These are phyloP conservation scores for Lasioglossum oenotherae DNA, from an alignment of 2,888 invertebrate species.

Conservation along the genomic window DNA sequence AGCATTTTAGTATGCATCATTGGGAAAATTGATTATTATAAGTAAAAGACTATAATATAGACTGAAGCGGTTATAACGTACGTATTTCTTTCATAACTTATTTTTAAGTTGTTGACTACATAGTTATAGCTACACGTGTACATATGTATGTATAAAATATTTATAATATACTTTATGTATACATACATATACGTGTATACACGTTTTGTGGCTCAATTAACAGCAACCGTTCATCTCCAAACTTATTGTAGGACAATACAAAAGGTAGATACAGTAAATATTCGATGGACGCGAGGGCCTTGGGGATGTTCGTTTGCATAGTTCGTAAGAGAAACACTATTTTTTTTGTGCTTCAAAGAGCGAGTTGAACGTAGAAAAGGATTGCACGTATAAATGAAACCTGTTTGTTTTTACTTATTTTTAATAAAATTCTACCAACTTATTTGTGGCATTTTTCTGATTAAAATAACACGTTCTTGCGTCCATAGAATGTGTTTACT, in stretches of 20 bases:
- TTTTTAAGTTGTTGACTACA: constrained; percentile 40
- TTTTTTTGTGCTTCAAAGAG: no score
- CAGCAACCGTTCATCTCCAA: constrained; percentile 25
- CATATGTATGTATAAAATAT: not conserved
- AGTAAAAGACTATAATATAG: constrained; percentile 27
- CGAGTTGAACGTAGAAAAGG: no score
- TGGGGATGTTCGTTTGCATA: no score
- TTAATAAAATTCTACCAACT: no score
- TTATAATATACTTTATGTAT: not conserved
- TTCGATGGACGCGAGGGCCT: no score
- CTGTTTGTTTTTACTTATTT: no score
- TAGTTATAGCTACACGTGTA: constrained; percentile 1
- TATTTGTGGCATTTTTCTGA: no score
- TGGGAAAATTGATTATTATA: constrained; percentile 36
- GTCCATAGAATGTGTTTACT: no score
- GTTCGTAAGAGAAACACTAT: no score
- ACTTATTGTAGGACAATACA: constrained; percentile 37
- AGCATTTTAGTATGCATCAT: constrained; percentile 13
- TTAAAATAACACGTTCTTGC: no score
- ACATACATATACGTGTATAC: not conserved
- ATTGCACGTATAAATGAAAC: no score
- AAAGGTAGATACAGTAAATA: constrained; percentile 8
- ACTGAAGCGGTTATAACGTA: constrained; percentile 27
- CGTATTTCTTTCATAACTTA: constrained; percentile 45
- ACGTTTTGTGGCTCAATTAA: constrained; percentile 31